phyloP scores from a whole-genome alignment of 2,888 invertebrate genomes.

The Carterocephalus palaemon region DNA sequence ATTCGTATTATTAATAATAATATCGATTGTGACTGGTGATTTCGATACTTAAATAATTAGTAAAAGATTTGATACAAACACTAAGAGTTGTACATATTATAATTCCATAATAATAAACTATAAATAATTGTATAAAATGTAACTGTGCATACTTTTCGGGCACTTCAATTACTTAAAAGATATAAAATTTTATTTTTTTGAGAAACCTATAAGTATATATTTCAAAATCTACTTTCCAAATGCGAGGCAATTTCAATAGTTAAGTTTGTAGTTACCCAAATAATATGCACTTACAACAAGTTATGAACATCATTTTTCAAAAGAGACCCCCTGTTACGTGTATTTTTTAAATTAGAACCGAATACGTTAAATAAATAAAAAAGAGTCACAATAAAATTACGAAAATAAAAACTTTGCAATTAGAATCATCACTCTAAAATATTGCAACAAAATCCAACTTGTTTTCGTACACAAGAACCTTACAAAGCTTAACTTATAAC shows the following conservation, averaged over 20 bases:
- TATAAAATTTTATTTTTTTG: constrained; percentile 69
- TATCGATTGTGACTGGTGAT: constrained; percentile 20
- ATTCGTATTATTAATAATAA: constrained; percentile 27
- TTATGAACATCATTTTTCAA: constrained; percentile 36
- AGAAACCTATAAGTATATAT: constrained; percentile 68
- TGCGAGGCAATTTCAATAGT: constrained; percentile 78
- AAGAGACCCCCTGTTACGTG: constrained; percentile 69
- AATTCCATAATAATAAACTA: constrained; percentile 6
- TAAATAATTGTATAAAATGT: constrained; percentile 6
- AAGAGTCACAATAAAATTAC: constrained; percentile 3
- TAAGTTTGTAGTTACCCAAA: constrained; percentile 54
- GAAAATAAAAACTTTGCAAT: constrained; percentile 35
- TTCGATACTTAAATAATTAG: background rate
- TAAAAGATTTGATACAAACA: constrained; percentile 9
- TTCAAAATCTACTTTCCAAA: constrained; percentile 78
- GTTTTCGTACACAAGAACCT: constrained; percentile 57
- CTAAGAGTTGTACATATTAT: constrained; percentile 4
- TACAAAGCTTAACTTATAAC: constrained; percentile 67
- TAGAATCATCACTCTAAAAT: constrained; percentile 44
- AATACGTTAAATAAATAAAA: constrained; percentile 43
- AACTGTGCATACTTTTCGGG: constrained; percentile 57
- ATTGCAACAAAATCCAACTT: constrained; percentile 72
- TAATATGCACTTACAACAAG: constrained; percentile 51
- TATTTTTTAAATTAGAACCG: constrained; percentile 45
- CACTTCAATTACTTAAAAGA: constrained; percentile 55